Evolutionary conservation across 2,113 vertebrate species (phyloP).

Genomic region (Entomyzon cyanotis): DNA sequence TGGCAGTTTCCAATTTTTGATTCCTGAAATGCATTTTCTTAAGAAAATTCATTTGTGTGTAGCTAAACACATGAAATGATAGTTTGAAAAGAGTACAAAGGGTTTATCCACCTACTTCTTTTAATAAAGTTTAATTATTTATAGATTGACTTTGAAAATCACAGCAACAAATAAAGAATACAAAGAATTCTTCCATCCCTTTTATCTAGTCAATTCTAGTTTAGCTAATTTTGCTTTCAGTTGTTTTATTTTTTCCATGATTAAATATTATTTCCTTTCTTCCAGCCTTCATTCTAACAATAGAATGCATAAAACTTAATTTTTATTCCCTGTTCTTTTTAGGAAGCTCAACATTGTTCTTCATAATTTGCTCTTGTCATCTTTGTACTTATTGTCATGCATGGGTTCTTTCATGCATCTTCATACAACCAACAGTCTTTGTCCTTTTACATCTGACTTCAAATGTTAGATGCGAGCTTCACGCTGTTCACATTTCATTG

Average conservation of each 20-base stretch:
- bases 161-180: neutral
- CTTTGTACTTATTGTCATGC: neutral
- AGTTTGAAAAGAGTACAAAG: neutral
- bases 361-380: constrained; percentile 24
- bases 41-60: neutral
- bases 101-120: neutral
- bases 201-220: neutral
- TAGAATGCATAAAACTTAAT: neutral
- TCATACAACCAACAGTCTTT: neutral
- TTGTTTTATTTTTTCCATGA: neutral
- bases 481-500: neutral
- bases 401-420: neutral
- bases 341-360: neutral
- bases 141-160: neutral
- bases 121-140: neutral
- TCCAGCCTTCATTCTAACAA: neutral
- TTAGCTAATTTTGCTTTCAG: neutral
- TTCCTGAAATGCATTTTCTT: neutral
- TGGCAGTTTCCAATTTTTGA: neutral
- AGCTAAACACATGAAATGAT: neutral
- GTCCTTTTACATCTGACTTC: neutral
- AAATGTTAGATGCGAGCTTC: neutral
- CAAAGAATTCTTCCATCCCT: neutral
- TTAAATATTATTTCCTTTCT: neutral
- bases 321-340: neutral